Evolutionary conservation across 2,888 invertebrate species (phyloP), one percentile per base, ranked within the genome.

Genomic region (Papilio gigon): DNA sequence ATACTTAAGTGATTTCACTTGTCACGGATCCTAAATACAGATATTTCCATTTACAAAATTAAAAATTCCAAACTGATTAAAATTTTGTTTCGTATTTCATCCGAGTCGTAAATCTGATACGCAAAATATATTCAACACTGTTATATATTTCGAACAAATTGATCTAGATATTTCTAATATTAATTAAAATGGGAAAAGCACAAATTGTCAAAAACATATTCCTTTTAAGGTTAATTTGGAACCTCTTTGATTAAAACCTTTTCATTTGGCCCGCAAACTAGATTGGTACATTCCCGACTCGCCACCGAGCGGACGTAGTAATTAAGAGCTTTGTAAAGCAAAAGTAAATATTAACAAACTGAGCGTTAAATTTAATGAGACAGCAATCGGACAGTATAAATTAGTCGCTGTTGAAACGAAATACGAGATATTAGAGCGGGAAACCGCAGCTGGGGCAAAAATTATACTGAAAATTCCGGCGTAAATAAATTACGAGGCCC

Each of bases 241-340:
- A 47, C 47, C 33, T 60, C 60, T 44, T 66, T 35, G 35, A 59
- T 47, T 66, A 40, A 40, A 40, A 65, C 65, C 65, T 65, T 69
- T 65, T 65, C 40, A 59, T 30, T 50, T 63, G 27, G 44, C 47
- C 20, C 17, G 37, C 63, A 68, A 63, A 65, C 63, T 60, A 63
- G 72, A 71, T 74, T 70, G 60, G 63, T 68, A 71, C 64, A 61
- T 68, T 64, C 12, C 61, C 44, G 61, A 64, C 58, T 58, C 47
- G 14, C 68, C 56, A 37, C 37, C 12, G 61, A 68, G 59, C 44
- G 69, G 42, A 25, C 53, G 65, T 71, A 72, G 76, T 78, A 78
- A 83, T 83, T 77, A 80, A 77, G 79, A 78, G 79, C 77, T 80
- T 75, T 78, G 76, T 73, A 77, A 76, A 75, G 78, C 73, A 71